A percentile compares a stretch with the other conserved stretches of the same genome.
phyloP scores from a whole-genome alignment of 2,888 invertebrate genomes.

The Agelastica alni region DNA sequence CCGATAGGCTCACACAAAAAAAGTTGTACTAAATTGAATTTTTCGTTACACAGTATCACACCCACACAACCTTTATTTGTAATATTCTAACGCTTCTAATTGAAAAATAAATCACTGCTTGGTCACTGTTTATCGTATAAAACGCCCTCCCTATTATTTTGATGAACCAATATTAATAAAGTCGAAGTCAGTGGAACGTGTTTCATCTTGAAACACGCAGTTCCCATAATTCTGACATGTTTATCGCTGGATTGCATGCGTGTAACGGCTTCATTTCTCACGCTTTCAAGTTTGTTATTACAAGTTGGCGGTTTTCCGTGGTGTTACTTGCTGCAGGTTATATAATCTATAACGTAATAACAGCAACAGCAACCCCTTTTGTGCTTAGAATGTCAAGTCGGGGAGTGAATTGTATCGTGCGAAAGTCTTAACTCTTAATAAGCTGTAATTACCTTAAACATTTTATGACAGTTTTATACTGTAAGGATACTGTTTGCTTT shows the following conservation, averaged over 20 bases:
- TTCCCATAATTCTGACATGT: constrained; percentile 39
- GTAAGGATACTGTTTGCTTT: too few relatives aligned
- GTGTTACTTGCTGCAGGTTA: constrained; percentile 28
- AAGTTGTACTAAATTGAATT: too few relatives aligned
- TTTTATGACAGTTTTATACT: too few relatives aligned
- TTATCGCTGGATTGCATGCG: constrained; percentile 44
- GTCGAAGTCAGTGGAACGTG: constrained; percentile 24
- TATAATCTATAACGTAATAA: constrained; percentile 28
- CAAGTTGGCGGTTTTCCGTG: constrained; percentile 38
- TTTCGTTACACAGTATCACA: too few relatives aligned
- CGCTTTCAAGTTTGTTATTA: constrained; percentile 46
- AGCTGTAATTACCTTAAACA: background rate
- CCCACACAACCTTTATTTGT: too few relatives aligned
- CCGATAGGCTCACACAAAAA: too few relatives aligned
- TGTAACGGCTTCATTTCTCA: constrained; percentile 48
- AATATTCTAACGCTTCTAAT: too few relatives aligned
- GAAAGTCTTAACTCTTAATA: constrained; percentile 1
- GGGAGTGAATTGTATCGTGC: constrained; percentile 17
- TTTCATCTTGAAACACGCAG: constrained; percentile 31
- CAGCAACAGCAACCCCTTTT: constrained; percentile 23
- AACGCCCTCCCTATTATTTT: constrained; percentile 23
- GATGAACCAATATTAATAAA: constrained; percentile 29
- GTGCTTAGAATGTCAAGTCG: constrained; percentile 1
- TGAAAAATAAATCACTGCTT: background rate
- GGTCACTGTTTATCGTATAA: background rate